phyloP scores from a whole-genome alignment of 2,797 vertebrate genomes.

The Mus spretus region DNA sequence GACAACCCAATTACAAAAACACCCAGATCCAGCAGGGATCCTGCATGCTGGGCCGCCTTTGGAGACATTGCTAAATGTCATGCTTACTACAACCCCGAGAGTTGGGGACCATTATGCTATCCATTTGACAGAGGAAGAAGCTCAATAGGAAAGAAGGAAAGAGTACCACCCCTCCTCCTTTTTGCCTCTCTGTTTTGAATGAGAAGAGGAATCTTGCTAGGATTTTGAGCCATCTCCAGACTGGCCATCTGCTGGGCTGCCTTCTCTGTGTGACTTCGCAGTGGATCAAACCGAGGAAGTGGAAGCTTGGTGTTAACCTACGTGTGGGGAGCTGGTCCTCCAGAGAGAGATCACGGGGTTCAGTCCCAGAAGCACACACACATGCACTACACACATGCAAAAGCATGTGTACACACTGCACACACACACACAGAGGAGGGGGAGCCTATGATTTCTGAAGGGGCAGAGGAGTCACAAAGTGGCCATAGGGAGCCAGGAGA shows the following conservation, averaged over 20 bases:
- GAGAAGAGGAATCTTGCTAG: background rate
- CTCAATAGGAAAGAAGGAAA: background rate
- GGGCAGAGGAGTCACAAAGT: background rate
- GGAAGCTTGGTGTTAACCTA: background rate
- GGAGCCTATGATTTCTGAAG: background rate
- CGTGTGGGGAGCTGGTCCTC: fast-evolving
- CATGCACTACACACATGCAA: background rate
- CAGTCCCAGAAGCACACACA: background rate
- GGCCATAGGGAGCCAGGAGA: fast-evolving
- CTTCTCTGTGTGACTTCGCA: background rate
- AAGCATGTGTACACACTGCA: background rate
- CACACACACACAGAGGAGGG: background rate
- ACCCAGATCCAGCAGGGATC: fast-evolving
- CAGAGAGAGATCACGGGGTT: too few species aligned
- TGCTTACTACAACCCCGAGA: background rate
- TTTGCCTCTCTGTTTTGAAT: background rate
- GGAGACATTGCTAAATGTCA: background rate
- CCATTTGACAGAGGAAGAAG: background rate
- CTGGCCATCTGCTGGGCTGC: background rate
- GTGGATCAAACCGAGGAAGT: background rate
- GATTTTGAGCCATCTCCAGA: background rate
- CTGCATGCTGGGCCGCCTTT: fast-evolving
- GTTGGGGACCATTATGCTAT: background rate
- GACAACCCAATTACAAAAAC: fast-evolving
- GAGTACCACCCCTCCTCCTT: too few species aligned